Evolutionary conservation across 1,140 invertebrate species (phyloP).

Genomic region (Drosophila teissieri): DNA sequence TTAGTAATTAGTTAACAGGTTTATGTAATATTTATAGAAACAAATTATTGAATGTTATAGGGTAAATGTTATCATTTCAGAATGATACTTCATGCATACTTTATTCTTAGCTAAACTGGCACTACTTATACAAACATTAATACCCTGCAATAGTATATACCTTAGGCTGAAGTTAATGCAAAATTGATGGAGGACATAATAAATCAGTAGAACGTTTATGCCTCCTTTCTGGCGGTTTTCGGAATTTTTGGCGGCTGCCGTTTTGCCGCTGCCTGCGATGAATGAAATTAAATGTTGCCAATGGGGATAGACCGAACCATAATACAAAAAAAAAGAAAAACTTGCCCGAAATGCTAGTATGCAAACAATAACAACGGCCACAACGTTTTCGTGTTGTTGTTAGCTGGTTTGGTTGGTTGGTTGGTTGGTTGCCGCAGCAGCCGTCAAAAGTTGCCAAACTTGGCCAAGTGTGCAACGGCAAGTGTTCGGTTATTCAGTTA

Average conservation of each 20-base stretch:
- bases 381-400: constrained; percentile 49
- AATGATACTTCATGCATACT: too few species aligned
- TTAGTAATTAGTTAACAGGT: not conserved
- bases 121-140: too few species aligned
- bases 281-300: constrained; percentile 79
- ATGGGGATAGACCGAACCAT: constrained; percentile 36
- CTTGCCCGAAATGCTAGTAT: constrained; percentile 43
- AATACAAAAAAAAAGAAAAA: constrained; percentile 1
- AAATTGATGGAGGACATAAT: not conserved
- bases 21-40: not conserved
- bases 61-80: not conserved
- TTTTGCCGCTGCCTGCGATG: constrained; percentile 50
- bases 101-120: too few species aligned
- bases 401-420: constrained; percentile 33
- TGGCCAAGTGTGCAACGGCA: constrained; percentile 80
- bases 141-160: not conserved
- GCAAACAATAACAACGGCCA: constrained; percentile 42
- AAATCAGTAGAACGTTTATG: constrained; percentile 35
- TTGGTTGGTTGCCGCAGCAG: constrained; percentile 37
- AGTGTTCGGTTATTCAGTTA: constrained; percentile 76
- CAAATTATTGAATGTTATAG: too few species aligned
- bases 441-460: constrained; percentile 79
- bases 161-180: not conserved
- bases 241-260: constrained; percentile 32
- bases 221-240: constrained; percentile 57